phyloP scores from a whole-genome alignment of 1,140 invertebrate species.

The Chrysoperla carnea region DNA sequence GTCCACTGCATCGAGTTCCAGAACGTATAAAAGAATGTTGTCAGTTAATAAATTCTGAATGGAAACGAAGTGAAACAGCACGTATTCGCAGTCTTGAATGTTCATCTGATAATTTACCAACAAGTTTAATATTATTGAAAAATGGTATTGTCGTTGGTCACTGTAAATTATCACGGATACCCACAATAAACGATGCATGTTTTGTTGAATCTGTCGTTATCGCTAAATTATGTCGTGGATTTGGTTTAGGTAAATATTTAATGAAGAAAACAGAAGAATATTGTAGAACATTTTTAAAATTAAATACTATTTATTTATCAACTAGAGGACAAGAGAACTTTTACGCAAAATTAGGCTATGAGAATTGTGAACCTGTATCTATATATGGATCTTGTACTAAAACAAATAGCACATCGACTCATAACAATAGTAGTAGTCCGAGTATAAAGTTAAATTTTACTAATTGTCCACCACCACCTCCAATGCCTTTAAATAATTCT shows the following conservation, averaged over 20 bases:
- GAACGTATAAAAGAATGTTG: conserved; percentile 48
- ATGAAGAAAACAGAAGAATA: conserved; percentile 52
- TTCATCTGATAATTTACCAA: conserved; percentile 52
- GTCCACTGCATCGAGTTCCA: conserved; percentile 47
- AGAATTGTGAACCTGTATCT: conserved; percentile 43
- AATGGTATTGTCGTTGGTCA: conserved; percentile 43
- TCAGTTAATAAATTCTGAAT: conserved; percentile 58
- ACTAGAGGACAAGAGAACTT: conserved; percentile 61
- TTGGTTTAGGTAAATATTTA: conserved; percentile 50
- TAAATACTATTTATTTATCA: conserved; percentile 48
- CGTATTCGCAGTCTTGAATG: conserved; percentile 47
- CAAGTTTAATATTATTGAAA: conserved; percentile 45
- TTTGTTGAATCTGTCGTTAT: conserved; percentile 65
- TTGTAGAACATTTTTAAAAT: conserved; percentile 33
- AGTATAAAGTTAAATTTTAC: neutral
- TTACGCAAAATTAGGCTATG: conserved; percentile 57
- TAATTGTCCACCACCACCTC: neutral
- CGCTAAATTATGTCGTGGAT: conserved; percentile 40
- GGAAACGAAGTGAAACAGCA: conserved; percentile 56
- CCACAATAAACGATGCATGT: conserved; percentile 42
- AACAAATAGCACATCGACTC: neutral
- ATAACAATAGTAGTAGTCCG: neutral
- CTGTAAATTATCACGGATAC: conserved; percentile 50
- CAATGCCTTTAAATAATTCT: neutral
- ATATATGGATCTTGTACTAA: conserved; percentile 31